These are phyloP conservation scores for Paramormyrops kingsleyae DNA, from an alignment of 2,113 vertebrate species.

Conservation along the genomic window DNA sequence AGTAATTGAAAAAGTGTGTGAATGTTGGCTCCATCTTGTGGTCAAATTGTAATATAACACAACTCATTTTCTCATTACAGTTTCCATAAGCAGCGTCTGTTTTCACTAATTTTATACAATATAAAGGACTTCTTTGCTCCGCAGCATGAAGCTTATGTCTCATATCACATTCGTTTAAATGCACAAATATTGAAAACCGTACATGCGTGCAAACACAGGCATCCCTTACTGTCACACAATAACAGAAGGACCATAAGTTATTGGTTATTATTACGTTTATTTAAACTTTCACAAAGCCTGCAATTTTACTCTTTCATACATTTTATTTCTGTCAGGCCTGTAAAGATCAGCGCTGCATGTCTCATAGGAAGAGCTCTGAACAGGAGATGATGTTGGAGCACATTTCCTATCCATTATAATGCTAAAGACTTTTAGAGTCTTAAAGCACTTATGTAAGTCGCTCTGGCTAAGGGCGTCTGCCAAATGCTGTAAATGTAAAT, in stretches of 20 bases:
- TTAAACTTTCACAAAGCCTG: background rate
- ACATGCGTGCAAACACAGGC: background rate
- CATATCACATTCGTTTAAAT: background rate
- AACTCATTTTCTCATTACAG: background rate
- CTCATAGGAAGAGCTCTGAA: background rate
- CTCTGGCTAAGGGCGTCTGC: no score
- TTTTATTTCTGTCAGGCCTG: background rate
- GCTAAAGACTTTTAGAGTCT: no score
- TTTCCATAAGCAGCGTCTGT: background rate
- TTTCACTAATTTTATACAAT: background rate
- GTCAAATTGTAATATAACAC: background rate
- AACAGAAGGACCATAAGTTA: background rate
- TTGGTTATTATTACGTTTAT: background rate
- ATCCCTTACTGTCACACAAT: background rate
- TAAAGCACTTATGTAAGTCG: no score
- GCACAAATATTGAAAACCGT: background rate
- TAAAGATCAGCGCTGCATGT: background rate
- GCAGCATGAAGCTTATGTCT: background rate
- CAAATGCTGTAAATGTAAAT: no score
- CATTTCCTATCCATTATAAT: background rate
- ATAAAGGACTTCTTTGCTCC: background rate
- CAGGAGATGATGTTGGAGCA: background rate
- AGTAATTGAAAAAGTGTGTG: background rate
- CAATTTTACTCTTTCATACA: background rate
- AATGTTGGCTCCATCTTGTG: background rate